phyloP scores from a whole-genome alignment of 2,113 vertebrate species.

The Panurus biarmicus region DNA sequence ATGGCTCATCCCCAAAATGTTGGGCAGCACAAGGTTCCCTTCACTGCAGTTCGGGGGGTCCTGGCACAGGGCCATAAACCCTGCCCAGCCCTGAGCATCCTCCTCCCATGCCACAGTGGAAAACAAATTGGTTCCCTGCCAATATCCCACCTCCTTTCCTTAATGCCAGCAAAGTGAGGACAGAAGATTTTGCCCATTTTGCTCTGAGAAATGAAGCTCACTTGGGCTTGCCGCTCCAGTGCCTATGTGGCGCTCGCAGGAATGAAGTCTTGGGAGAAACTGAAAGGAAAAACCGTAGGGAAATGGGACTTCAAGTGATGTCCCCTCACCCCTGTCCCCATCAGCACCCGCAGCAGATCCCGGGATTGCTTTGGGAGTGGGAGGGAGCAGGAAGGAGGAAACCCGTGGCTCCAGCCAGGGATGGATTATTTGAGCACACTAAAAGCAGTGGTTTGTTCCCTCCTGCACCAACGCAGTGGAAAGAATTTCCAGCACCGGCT shows the following conservation, averaged over 20 bases:
- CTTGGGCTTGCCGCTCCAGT: background rate
- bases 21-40: background rate
- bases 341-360: background rate
- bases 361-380: background rate
- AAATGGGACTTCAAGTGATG: background rate
- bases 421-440: conserved; percentile 29
- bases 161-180: background rate
- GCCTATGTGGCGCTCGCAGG: accelerated
- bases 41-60: background rate
- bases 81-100: background rate
- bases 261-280: background rate
- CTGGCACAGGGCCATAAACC: accelerated
- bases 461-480: conserved; percentile 45
- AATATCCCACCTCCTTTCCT: background rate
- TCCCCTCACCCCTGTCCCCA: background rate
- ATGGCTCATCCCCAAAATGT: accelerated
- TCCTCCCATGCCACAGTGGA: accelerated
- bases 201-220: background rate
- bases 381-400: background rate
- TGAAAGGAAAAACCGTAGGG: background rate
- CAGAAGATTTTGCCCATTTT: background rate
- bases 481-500: conserved; percentile 45
- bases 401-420: background rate
- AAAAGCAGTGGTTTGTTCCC: conserved; percentile 39
- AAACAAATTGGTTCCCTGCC: background rate